phyloP scores from a whole-genome alignment of 2,888 invertebrate species.

The Lycaena phlaeas region DNA sequence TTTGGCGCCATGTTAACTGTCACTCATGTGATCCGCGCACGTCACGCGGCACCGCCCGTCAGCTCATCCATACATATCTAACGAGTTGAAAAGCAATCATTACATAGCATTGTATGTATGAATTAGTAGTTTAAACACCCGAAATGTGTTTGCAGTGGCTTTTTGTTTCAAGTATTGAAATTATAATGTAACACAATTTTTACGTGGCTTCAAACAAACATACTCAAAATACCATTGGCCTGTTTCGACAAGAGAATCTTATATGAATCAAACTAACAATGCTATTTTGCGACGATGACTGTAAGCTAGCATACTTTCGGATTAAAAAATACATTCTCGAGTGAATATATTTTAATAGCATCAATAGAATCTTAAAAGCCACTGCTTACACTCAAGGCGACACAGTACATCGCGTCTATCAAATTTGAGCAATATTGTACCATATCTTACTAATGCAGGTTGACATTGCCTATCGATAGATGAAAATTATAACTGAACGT shows the following conservation, averaged over 20 bases:
- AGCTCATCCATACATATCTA: constrained; percentile 62
- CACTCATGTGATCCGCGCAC: constrained; percentile 16
- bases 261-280: too few species aligned
- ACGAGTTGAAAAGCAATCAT: constrained; percentile 58
- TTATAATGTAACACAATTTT: neutral
- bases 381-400: neutral
- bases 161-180: neutral
- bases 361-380: constrained; percentile 2
- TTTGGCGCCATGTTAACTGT: constrained; percentile 8
- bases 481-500: constrained; percentile 6
- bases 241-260: too few species aligned
- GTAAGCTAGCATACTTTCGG: too few species aligned
- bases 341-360: too few species aligned
- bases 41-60: constrained; percentile 40
- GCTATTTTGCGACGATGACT: too few species aligned
- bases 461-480: constrained; percentile 1
- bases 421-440: constrained; percentile 10
- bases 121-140: constrained; percentile 36
- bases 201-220: too few species aligned
- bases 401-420: constrained; percentile 6
- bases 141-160: constrained; percentile 22
- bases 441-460: constrained; percentile 7
- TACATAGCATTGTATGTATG: constrained; percentile 49
- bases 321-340: too few species aligned
- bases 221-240: too few species aligned